These are phyloP conservation scores for Margaritifera margaritifera DNA, from an alignment of 2,888 invertebrate species.

Conservation along the genomic window DNA sequence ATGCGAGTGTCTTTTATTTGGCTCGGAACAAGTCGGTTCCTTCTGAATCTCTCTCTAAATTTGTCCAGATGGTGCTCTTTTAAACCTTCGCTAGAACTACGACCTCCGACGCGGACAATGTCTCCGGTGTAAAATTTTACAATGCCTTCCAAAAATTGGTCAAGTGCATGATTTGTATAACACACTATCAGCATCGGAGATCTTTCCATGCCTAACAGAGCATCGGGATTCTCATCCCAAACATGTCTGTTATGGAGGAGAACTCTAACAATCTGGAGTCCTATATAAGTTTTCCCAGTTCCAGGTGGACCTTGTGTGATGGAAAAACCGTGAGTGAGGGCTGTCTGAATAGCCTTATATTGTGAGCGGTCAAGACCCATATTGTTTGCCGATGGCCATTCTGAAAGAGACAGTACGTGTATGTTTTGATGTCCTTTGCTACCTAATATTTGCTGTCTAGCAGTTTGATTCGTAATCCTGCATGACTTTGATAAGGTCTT, in stretches of 20 bases:
- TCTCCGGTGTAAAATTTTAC: conserved; percentile 49
- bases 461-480: too few species aligned
- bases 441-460: too few species aligned
- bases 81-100: conserved; percentile 58
- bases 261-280: conserved; percentile 81
- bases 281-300: conserved; percentile 88
- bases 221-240: conserved; percentile 66
- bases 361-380: conserved; percentile 67
- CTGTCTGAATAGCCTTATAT: conserved; percentile 58
- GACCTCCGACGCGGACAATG: conserved; percentile 66
- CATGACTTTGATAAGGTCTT: conserved; percentile 19
- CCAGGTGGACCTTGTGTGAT: conserved; percentile 82
- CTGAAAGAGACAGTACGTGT: conserved; percentile 9
- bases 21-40: conserved; percentile 22
- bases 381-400: conserved; percentile 40
- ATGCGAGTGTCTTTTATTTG: too few species aligned
- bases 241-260: conserved; percentile 77
- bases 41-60: conserved; percentile 31
- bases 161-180: conserved; percentile 72
- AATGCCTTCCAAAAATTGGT: conserved; percentile 71
- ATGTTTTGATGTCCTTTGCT: conserved; percentile 21
- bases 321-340: conserved; percentile 65
- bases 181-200: conserved; percentile 71
- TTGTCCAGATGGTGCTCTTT: conserved; percentile 34
- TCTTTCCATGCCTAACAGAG: conserved; percentile 25